Evolutionary conservation across 1,140 invertebrate species (phyloP).

Genomic region (Cataglyphis hispanica): DNA sequence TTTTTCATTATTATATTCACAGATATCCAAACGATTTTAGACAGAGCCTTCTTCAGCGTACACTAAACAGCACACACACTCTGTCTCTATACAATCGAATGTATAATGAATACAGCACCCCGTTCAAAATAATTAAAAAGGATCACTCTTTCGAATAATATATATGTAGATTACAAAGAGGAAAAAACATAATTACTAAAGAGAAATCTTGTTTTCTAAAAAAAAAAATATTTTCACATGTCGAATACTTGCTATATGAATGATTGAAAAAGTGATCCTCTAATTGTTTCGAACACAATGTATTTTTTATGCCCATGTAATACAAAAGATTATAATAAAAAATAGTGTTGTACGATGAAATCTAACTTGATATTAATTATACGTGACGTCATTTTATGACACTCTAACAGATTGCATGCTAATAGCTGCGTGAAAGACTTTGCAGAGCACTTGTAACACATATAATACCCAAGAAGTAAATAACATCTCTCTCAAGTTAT

Average conservation of each 20-base stretch:
- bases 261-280: background rate
- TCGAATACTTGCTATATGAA: background rate
- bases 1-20: constrained; percentile 35
- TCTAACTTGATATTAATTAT: constrained; percentile 2
- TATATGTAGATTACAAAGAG: background rate
- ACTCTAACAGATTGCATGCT: constrained; percentile 8
- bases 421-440: constrained; percentile 13
- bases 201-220: background rate
- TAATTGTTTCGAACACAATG: background rate
- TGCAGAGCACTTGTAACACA: background rate
- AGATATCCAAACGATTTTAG: constrained; percentile 50
- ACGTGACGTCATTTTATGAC: constrained; percentile 19
- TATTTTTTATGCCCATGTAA: background rate
- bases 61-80: background rate
- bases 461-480: constrained; percentile 19
- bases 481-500: constrained; percentile 12
- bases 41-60: background rate
- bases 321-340: constrained; percentile 20
- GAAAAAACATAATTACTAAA: background rate
- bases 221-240: background rate
- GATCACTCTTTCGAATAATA: background rate
- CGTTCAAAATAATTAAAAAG: constrained; percentile 1
- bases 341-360: background rate
- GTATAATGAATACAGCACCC: background rate
- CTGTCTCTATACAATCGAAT: background rate